phyloP scores from a whole-genome alignment of 2,888 invertebrate species.

The Theretra japonica region DNA sequence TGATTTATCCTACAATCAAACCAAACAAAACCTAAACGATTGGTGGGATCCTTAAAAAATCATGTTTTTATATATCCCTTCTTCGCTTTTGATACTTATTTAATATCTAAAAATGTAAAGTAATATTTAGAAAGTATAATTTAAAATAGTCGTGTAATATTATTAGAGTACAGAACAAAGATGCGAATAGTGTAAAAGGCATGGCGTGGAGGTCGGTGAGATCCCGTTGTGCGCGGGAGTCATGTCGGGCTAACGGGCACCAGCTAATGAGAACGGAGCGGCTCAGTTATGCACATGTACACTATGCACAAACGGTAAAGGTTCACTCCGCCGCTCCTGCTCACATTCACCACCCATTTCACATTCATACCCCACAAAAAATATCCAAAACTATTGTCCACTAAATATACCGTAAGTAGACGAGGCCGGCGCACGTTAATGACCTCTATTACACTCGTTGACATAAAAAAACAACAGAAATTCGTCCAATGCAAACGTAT shows the following conservation, averaged over 20 bases:
- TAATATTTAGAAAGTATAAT: neutral
- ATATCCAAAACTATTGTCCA: neutral
- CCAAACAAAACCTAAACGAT: no score
- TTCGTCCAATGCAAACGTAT: constrained; percentile 9
- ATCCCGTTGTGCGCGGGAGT: constrained; percentile 68
- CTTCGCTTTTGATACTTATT: neutral
- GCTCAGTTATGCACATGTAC: constrained; percentile 54
- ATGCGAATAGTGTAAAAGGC: constrained; percentile 40
- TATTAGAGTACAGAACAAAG: constrained; percentile 24
- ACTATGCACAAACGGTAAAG: constrained; percentile 26
- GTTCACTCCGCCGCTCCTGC: constrained; percentile 27
- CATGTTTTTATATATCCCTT: no score
- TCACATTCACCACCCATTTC: constrained; percentile 14
- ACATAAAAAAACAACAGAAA: constrained; percentile 7
- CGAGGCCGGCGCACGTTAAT: neutral
- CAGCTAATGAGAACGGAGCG: constrained; percentile 78
- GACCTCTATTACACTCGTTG: constrained; percentile 2
- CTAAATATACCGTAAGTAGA: constrained; percentile 3
- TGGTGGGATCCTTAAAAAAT: no score
- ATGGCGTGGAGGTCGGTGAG: constrained; percentile 50
- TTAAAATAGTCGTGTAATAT: neutral
- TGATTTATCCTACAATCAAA: no score
- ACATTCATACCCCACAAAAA: neutral
- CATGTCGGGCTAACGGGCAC: constrained; percentile 75
- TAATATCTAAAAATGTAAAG: constrained; percentile 13